phyloP scores from a whole-genome alignment of 2,888 invertebrate genomes.

The Meganola albula region DNA sequence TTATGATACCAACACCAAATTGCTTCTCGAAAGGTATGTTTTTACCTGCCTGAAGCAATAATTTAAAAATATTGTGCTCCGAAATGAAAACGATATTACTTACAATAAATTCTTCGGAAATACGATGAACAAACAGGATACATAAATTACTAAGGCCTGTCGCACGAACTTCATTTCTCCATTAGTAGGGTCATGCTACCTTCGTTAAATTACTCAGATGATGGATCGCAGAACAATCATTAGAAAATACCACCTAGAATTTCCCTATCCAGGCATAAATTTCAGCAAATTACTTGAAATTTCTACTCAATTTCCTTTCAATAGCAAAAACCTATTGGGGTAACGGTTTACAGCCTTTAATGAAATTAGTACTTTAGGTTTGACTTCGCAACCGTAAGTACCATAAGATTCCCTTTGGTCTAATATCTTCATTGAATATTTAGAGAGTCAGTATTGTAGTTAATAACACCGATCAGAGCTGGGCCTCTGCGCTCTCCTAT shows the following conservation, averaged over 20 bases:
- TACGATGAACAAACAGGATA: conserved; percentile 17
- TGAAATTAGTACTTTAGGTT: no score
- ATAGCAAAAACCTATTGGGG: neutral
- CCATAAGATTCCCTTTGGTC: no score
- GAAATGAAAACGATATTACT: conserved; percentile 11
- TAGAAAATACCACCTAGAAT: conserved; percentile 29
- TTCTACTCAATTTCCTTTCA: conserved; percentile 9
- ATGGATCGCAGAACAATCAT: conserved; percentile 39
- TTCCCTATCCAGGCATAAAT: conserved; percentile 19
- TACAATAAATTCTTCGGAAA: conserved; percentile 5
- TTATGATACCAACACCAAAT: no score
- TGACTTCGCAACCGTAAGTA: no score
- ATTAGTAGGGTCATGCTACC: conserved; percentile 41
- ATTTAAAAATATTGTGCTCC: no score
- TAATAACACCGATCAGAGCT: no score
- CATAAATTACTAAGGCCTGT: conserved; percentile 34
- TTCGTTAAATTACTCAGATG: conserved; percentile 41
- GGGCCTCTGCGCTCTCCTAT: no score
- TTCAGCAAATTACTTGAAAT: conserved; percentile 13
- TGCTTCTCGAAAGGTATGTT: no score
- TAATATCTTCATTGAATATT: no score
- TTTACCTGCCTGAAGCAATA: no score
- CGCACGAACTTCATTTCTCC: conserved; percentile 42
- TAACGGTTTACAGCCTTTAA: no score
- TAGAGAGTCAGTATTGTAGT: no score